Conservation (phyloP, 2,113 vertebrate genomes). For the Syngnathus scovelli region DNA sequence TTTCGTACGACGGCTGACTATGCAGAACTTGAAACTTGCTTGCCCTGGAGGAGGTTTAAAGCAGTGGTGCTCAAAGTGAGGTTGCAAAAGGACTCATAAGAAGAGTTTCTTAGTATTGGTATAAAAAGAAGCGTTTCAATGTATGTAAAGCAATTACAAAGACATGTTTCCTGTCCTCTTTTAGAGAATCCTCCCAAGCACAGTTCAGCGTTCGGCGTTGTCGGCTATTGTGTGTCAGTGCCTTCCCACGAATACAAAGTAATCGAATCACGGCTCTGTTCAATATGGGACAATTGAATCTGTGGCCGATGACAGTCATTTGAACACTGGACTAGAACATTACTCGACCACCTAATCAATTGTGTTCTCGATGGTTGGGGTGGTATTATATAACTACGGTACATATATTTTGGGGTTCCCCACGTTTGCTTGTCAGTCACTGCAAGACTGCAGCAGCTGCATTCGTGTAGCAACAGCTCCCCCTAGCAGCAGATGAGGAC, state of each 20-base stretch:
- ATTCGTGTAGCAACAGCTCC: slow-evolving; percentile 65
- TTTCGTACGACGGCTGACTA: slow-evolving; percentile 25
- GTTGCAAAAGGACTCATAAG: too few species aligned
- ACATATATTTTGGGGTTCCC: slow-evolving; percentile 10
- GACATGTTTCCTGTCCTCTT: neutral
- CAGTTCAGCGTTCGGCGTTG: too few species aligned
- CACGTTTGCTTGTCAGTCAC: slow-evolving; percentile 1
- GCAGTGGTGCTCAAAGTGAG: neutral
- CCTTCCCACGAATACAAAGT: slow-evolving; percentile 7
- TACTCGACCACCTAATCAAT: neutral
- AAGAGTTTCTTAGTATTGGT: too few species aligned
- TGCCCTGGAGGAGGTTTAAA: neutral
- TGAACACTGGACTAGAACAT: neutral
- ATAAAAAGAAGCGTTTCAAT: too few species aligned
- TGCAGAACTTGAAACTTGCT: slow-evolving; percentile 27
- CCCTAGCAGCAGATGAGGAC: slow-evolving; percentile 40
- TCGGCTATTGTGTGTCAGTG: slow-evolving; percentile 9
- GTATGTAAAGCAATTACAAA: neutral
- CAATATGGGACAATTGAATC: slow-evolving; percentile 32
- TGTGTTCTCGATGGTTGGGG: neutral
- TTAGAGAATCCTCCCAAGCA: neutral
- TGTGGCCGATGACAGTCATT: neutral
- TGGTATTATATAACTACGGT: neutral
- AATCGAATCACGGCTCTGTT: slow-evolving; percentile 24
- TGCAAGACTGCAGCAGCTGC: slow-evolving; percentile 5